Conservation (phyloP, 2,113 vertebrate genomes). For the Galeopterus variegatus region DNA sequence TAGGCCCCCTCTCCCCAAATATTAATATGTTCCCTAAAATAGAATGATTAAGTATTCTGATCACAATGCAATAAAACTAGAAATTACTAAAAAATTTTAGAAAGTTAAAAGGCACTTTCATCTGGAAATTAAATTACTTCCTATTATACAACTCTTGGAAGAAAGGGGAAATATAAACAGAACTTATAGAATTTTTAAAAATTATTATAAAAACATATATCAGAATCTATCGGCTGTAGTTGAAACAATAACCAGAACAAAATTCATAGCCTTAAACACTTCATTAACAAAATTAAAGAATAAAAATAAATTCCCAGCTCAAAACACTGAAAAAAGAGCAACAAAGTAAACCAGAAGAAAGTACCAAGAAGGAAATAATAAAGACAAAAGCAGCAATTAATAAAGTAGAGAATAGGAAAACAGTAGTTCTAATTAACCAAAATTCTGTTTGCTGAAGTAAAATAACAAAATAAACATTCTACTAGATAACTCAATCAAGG, state of each 20-base stretch:
- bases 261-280: neutral
- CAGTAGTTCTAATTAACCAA: neutral
- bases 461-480: slow-evolving; percentile 8
- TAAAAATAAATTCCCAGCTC: slow-evolving; percentile 11
- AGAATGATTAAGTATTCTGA: neutral
- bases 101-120: neutral
- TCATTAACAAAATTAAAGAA: neutral
- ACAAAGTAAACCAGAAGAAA: neutral
- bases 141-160: neutral
- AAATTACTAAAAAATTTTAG: neutral
- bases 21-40: neutral
- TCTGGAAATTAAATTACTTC: neutral
- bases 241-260: slow-evolving; percentile 36
- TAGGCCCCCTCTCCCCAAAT: neutral
- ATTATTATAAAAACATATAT: neutral
- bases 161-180: neutral
- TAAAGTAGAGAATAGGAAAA: neutral
- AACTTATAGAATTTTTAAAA: neutral
- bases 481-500: neutral
- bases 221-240: neutral
- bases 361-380: neutral
- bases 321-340: neutral
- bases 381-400: slow-evolving; percentile 30
- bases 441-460: neutral
- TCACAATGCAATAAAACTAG: neutral